Evolutionary conservation across 1,140 invertebrate species (phyloP), one percentile per base, ranked within the genome.

Genomic region (Drosophila nikananu): DNA sequence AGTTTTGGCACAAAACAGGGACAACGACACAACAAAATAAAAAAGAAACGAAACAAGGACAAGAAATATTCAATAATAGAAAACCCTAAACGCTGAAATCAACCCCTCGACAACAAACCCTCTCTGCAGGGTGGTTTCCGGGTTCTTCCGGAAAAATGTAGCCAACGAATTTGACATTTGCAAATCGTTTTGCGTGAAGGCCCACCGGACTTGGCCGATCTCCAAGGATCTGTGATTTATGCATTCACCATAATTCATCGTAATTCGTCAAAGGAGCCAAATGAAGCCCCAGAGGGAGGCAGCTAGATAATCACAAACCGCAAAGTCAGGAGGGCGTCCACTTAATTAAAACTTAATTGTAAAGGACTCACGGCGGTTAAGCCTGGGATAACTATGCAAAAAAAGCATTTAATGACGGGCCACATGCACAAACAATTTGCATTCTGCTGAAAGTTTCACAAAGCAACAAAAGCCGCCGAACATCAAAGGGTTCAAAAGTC

Each of bases 291-390:
- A 21, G 44, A 21, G 74, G 10, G 15, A 6, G 23, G 17, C 21
- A 5, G 32, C 32, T 49, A 51, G 55, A 52, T 52, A 59, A 54
- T 55, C 63, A 55, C 37, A 77, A 49, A 41, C 74, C 61, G 73
- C 57, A 15, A 15, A 64, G 54, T 23, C 54, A 52, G 55, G 42
- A 48, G 27, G 32, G 49, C 42, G 79, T 75, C 74, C 86, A 84
- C 86, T 87, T 90, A 87, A 87, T 87, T 89, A 87, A 87, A 84
- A 84, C 80, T 81, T 87, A 89, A 89, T 87, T 87, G 80, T 83
- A 76, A 75, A 71, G 44, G 65, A 75, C 67, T 71, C 66, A 27
- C 68, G 70, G 71, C 30, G 63, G 66, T 51, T 71, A 60, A 37
- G 52, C 12, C 39, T 12, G 9, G 51, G 59, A 66, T 35, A 75